Evolutionary conservation across 2,113 vertebrate species (phyloP), one percentile per base, ranked within the genome.

Genomic region (Otis tarda): DNA sequence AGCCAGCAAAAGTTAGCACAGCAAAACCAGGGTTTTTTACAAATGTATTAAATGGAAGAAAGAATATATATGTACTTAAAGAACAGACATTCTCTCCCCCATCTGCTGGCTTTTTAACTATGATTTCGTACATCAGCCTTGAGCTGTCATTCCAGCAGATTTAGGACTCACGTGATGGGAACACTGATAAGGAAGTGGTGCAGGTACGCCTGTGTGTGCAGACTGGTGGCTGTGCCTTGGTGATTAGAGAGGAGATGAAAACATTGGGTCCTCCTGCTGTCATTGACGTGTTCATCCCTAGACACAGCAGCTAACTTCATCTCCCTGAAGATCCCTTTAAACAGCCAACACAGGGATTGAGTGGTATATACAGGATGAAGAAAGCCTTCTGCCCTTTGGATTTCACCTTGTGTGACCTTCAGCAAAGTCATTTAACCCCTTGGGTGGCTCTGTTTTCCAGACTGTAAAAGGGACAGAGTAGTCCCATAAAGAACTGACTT

Each of bases 181-280:
- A 92, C 82, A 68, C 21, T 88, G 93, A 94, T 93, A 93, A 93
- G 76, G 68, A 90, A 78, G 55, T 7, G 14, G 90, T 56, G 70
- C 70, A 93, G 50, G 56, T 77, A 49, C 59, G 92, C n/a, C 25
- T 63, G n/a, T 64, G 76, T 77, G 82, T 75, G 64, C 60, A 63
- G 92, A 94, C 60, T 39, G 73, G 94, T 93, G 55, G 12, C 79
- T 94, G 79, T 96, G 37, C 55, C 59, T 60, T 60, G 64, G 52
- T 91, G 92, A 96, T 94, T 93, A 93, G 67, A 94, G 56, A 77
- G 31, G n/a, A 83, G 82, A 86, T 45, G 68, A 88, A 95, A 94
- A 83, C 75, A 59, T 63, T n/a, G 68, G 86, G 63, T 94, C 25
- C 49, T 80, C 78, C 78, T 50, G 78, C 91, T 90, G 89, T 83